Conservation (phyloP, 2,113 vertebrate species). For the Irena cyanogastra region DNA sequence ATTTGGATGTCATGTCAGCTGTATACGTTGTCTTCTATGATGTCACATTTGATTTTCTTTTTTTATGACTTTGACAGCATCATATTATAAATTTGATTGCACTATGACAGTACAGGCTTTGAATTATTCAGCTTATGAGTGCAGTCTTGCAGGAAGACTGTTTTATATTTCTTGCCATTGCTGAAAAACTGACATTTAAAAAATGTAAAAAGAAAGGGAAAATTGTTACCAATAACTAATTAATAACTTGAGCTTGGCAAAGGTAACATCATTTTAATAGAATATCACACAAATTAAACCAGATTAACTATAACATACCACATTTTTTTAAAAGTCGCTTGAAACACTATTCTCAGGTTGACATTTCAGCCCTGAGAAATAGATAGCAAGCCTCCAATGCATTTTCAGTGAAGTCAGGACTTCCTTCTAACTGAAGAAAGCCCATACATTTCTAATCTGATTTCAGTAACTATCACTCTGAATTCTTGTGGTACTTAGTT, state of each 20-base stretch:
- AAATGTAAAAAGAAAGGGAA: background rate
- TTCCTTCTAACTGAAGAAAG: background rate
- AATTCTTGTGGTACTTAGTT: background rate
- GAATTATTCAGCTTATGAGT: constrained; percentile 39
- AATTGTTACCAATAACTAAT: constrained; percentile 8
- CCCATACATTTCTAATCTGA: background rate
- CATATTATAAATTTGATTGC: constrained; percentile 50
- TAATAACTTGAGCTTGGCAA: constrained; percentile 21
- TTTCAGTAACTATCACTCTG: background rate
- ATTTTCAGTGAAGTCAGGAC: background rate
- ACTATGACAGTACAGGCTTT: constrained; percentile 10
- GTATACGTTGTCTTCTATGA: constrained; percentile 12
- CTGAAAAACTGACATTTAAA: constrained; percentile 10
- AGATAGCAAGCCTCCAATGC: background rate
- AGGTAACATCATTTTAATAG: background rate
- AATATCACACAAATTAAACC: constrained; percentile 9
- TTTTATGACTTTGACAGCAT: constrained; percentile 22
- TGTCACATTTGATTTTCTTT: constrained; percentile 50
- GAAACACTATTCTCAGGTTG: background rate
- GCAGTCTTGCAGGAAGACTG: background rate
- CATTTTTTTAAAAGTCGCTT: background rate
- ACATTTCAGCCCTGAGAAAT: background rate
- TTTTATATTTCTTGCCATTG: constrained; percentile 3
- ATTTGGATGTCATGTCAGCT: background rate
- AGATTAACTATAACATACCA: background rate